Base-by-base conservation (phyloP, 2,888 invertebrate genomes). In the Acrobasis consociella region DNA sequence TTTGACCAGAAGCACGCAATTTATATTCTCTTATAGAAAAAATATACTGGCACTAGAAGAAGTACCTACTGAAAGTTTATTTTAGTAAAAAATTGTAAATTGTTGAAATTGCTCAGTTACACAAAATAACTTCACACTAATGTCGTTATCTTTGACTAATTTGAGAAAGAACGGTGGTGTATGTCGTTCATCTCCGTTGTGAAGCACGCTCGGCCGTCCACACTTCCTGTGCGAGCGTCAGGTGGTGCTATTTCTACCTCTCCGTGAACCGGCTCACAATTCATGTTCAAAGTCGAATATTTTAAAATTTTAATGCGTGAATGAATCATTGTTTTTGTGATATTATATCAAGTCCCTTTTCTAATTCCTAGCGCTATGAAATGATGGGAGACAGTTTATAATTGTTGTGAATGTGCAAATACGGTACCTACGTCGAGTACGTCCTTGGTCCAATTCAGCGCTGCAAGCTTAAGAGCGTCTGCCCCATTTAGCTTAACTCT, bases 281-380 rank as follows among this genome's bases (percentile, higher is more conserved):
- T 86, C 88, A 87, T 80, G 88, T 87, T 90, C 86, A 87, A 87
- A 87, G 87, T 78, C 85, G 79, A 82, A 82, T 85, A 85, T 85
- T 86, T 86, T 81, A 77, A 83, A 85, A 74, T 13, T 56, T 42
- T 39, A 39, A 55, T 38, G 74, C 73, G 62, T 66, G 69, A 74
- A 76, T 69, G 63, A 62, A 17, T 60, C 22, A 63, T 73, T 71
- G 71, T 69, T 76, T 80, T 74, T 42, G 22, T 31, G n/a, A 53
- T 49, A 31, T n/a, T 42, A 53, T 10, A 73, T 77, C 75, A 74
- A 76, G 73, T 72, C 77, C 78, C 68, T 62, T 2, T 22, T 22
- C 3, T 22, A 64, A 11, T 42, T 42, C 11, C 11, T 42, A 11
- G 11, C 11, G 42, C 3, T 11, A 3, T 13, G 22, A 5, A 2